Conservation (phyloP, 2,797 vertebrate genomes). For the Peromyscus attwateri region DNA sequence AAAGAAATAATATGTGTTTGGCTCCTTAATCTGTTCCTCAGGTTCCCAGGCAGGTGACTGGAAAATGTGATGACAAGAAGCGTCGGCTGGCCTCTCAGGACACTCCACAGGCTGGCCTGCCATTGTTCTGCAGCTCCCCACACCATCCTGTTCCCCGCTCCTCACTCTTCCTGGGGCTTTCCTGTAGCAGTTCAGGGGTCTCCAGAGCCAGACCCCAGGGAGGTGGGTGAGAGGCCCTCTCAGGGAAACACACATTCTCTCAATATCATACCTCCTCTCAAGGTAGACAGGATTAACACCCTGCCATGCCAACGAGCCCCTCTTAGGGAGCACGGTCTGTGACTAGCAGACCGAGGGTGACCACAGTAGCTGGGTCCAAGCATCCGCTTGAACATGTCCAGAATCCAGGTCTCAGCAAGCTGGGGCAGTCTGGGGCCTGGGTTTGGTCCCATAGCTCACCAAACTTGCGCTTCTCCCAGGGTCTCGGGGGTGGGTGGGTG, state of each 20-base stretch:
- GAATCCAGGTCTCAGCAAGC: not conserved
- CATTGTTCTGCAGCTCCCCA: constrained; percentile 76
- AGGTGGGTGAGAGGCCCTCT: rapidly evolving
- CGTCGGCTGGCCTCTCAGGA: constrained; percentile 81
- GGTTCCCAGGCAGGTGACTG: constrained; percentile 89
- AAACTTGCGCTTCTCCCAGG: not conserved
- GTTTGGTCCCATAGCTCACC: not conserved
- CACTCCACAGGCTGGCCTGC: constrained; percentile 73
- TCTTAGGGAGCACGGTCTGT: not conserved
- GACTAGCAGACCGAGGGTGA: not conserved
- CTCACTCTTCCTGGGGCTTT: not conserved
- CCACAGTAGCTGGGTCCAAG: not conserved
- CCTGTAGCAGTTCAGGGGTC: not conserved
- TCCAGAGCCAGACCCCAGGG: not conserved
- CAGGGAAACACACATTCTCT: not conserved
- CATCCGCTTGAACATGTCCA: not conserved
- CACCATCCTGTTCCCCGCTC: not conserved
- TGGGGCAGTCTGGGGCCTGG: rapidly evolving
- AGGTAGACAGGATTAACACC: not conserved
- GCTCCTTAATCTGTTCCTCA: constrained; percentile 87
- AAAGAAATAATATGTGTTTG: constrained; percentile 89
- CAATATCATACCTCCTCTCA: not conserved
- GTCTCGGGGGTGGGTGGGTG: not conserved
- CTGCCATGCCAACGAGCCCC: not conserved
- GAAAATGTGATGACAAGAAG: constrained; percentile 89